These are phyloP conservation scores for Dioctria rufipes DNA, from an alignment of 2,888 invertebrate species.

Conservation along the genomic window DNA sequence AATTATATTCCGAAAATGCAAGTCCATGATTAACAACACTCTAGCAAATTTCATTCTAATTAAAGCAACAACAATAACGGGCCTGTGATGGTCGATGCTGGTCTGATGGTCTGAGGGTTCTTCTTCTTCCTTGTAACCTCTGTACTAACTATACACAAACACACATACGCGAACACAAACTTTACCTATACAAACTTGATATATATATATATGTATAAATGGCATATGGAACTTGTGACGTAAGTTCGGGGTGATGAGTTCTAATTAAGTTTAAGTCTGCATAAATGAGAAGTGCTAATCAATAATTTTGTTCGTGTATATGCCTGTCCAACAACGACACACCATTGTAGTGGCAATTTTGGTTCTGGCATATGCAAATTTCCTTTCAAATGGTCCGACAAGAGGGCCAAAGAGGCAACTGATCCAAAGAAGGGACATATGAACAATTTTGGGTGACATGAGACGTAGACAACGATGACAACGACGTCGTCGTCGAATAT, in stretches of 20 bases:
- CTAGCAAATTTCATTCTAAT: constrained; percentile 59
- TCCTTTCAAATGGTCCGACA: constrained; percentile 57
- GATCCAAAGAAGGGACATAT: constrained; percentile 62
- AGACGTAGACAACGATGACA: constrained; percentile 32
- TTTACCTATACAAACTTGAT: not conserved
- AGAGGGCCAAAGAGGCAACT: constrained; percentile 55
- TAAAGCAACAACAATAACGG: constrained; percentile 58
- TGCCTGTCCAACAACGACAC: constrained; percentile 53
- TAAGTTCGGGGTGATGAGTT: constrained; percentile 59
- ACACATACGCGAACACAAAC: not conserved
- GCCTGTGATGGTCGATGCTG: constrained; percentile 46
- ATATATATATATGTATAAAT: not conserved
- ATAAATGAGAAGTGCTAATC: constrained; percentile 60
- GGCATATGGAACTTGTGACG: constrained; percentile 51
- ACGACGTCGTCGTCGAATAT: not conserved
- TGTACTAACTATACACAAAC: constrained; percentile 6
- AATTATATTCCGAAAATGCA: constrained; percentile 60
- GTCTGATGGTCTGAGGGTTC: constrained; percentile 17
- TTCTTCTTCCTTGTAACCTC: constrained; percentile 55
- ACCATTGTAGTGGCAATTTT: constrained; percentile 58
- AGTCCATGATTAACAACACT: constrained; percentile 60
- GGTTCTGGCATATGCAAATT: constrained; percentile 60
- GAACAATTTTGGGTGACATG: constrained; percentile 58
- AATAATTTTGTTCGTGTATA: constrained; percentile 59
- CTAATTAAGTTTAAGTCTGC: constrained; percentile 60